Conservation (phyloP, 2,113 vertebrate genomes). For the Stictonetta naevosa region DNA sequence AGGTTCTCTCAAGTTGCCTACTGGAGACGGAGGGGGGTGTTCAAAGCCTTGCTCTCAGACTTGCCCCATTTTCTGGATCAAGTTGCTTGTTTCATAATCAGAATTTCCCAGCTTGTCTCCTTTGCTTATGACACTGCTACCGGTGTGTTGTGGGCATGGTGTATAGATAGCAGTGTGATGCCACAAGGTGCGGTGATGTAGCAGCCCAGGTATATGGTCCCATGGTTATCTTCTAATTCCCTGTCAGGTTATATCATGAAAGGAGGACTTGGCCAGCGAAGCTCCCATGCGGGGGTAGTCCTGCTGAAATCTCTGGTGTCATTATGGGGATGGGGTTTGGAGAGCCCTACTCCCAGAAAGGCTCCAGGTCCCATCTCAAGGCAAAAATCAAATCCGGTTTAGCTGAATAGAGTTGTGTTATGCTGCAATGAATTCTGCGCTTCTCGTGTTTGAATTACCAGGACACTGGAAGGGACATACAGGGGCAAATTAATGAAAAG, state of each 20-base stretch:
- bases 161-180: neutral
- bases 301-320: neutral
- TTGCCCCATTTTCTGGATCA: neutral
- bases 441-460: constrained; percentile 7
- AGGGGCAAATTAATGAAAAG: constrained; percentile 50
- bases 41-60: neutral
- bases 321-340: neutral
- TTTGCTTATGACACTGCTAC: neutral
- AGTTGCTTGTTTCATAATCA: neutral
- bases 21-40: accelerated
- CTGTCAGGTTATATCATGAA: neutral
- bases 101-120: neutral
- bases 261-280: neutral
- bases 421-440: neutral
- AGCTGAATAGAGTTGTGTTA: neutral
- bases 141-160: neutral
- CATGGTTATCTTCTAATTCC: neutral
- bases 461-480: neutral
- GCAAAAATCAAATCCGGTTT: neutral
- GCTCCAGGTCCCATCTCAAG: neutral
- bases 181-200: accelerated
- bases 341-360: neutral
- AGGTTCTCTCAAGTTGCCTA: neutral
- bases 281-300: neutral
- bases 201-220: neutral